Conservation (phyloP, 1,140 invertebrate genomes). For the Vollenhovia emeryi region DNA sequence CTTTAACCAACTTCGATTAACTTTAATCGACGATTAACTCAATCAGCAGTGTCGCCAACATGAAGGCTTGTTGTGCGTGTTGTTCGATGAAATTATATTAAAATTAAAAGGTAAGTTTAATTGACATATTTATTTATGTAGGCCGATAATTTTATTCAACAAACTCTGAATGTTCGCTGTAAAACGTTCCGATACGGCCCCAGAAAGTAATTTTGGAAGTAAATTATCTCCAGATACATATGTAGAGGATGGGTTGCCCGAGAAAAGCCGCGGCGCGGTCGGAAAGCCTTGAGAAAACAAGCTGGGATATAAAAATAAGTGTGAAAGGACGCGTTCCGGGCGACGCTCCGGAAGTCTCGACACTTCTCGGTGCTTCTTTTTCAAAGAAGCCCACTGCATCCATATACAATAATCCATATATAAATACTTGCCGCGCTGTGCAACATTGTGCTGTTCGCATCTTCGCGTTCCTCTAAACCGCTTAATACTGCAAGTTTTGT, state of each 20-base stretch:
- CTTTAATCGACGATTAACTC: no score
- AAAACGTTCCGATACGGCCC: background rate
- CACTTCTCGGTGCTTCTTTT: slow-evolving; percentile 34
- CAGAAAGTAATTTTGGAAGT: slow-evolving; percentile 35
- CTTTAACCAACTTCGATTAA: no score
- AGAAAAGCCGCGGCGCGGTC: background rate
- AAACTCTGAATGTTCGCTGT: background rate
- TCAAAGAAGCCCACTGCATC: background rate
- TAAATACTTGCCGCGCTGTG: background rate
- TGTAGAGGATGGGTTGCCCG: background rate
- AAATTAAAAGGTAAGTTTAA: background rate
- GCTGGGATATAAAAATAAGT: slow-evolving; percentile 56
- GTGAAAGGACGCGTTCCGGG: slow-evolving; percentile 44
- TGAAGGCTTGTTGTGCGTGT: no score
- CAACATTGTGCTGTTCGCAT: background rate
- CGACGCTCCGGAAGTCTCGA: slow-evolving; percentile 32
- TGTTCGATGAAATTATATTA: background rate
- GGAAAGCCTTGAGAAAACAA: slow-evolving; percentile 64
- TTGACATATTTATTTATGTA: background rate
- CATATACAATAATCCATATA: background rate
- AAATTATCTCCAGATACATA: slow-evolving; percentile 46
- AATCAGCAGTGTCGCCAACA: no score
- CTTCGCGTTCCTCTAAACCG: background rate
- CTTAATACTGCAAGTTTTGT: background rate
- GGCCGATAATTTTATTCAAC: background rate